Evolutionary conservation across 2,113 vertebrate genomes (phyloP).

Genomic region (Gambusia affinis): DNA sequence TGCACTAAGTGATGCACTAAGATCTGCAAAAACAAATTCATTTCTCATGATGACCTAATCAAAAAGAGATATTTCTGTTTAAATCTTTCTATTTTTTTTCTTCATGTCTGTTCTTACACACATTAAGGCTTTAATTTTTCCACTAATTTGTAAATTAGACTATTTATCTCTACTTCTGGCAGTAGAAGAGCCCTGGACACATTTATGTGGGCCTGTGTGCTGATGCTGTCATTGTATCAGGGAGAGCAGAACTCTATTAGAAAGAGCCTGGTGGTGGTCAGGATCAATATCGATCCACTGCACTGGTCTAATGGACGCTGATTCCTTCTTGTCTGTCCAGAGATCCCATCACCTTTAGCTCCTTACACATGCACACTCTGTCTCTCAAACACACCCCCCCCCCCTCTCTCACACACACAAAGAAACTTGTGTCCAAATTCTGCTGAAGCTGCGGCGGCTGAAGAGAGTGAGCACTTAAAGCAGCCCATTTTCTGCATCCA

Average conservation of each 20-base stretch:
- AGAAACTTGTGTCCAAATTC: constrained; percentile 50
- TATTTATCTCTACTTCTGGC: constrained; percentile 19
- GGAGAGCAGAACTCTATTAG: constrained; percentile 66
- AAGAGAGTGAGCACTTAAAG: constrained; percentile 63
- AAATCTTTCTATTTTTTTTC: neutral
- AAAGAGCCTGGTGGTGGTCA: constrained; percentile 58
- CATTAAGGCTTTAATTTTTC: constrained; percentile 1
- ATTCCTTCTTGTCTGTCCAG: constrained; percentile 70
- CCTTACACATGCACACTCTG: constrained; percentile 51
- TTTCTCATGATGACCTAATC: constrained; percentile 17
- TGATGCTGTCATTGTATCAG: constrained; percentile 74
- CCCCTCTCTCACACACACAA: constrained; percentile 31
- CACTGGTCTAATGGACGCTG: constrained; percentile 76
- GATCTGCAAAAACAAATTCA: constrained; percentile 26
- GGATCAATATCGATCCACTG: constrained; percentile 77
- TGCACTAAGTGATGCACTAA: constrained; percentile 33
- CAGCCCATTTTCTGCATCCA: constrained; percentile 33
- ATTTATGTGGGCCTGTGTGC: constrained; percentile 64
- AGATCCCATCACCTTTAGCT: constrained; percentile 64
- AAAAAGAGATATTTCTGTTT: constrained; percentile 8
- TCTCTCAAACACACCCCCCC: constrained; percentile 14
- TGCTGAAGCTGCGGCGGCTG: constrained; percentile 71
- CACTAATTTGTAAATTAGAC: constrained; percentile 32
- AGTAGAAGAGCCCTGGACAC: constrained; percentile 32
- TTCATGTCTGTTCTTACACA: neutral